Evolutionary conservation across 2,888 invertebrate genomes (phyloP), one percentile per base, ranked within the genome.

Genomic region (Gryllus longicercus): DNA sequence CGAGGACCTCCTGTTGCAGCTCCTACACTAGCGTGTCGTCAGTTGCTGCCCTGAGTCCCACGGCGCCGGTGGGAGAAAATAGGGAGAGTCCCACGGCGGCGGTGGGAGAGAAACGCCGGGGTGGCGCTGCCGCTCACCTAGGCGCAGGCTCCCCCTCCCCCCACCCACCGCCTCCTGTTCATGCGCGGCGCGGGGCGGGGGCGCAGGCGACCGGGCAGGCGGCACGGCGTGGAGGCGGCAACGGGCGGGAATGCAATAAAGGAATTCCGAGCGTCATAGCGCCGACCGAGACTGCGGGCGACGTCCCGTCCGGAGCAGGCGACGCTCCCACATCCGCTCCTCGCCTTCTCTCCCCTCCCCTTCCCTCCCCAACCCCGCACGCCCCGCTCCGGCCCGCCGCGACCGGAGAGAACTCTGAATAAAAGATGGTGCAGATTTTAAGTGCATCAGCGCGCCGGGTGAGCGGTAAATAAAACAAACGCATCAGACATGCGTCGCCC

Each of bases 401-500:
- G 38, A 4, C 38, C 38, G 38, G 38, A 63, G 63, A 63, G 63
- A 14, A n/a, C 63, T 4, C n/a, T 63, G 63, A 63, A 63, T 63
- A 63, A 63, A 63, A 63, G 63, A 63, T 63, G 63, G n/a, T n/a
- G 63, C 63, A 63, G 63, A 63, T 63, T 63, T 63, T 63, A 63
- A 63, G 63, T 63, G 63, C 63, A 63, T 63, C 63, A 63, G 63
- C 63, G 63, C 63, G 63, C 63, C n/a, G 63, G 63, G 63, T 63
- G 63, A 4, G 63, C 63, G 63, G 63, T 63, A 63, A 63, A 63
- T 63, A 63, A 63, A 63, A 63, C 63, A 63, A 63, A 63, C 63
- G n/a, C 63, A 63, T 63, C 63, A 63, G 63, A 63, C 63, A 63
- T 63, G 63, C 63, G 63, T 63, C 63, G n/a, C 63, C 63, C 63